Evolutionary conservation across 1,140 invertebrate species (phyloP).

Genomic region (Drosophila baimaii): DNA sequence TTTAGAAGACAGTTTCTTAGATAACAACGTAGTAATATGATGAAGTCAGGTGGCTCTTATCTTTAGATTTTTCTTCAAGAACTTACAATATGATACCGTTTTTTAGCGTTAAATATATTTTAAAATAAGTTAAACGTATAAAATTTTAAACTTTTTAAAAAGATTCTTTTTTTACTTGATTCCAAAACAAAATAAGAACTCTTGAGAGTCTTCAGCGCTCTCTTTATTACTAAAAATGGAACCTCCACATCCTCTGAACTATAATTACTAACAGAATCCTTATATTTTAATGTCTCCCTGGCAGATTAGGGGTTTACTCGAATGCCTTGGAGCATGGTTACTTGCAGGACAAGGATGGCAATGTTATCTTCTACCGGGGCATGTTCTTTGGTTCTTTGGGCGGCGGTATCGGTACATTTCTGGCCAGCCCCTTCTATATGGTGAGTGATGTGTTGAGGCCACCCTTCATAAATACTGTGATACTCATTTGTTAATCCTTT

Average conservation of each 20-base stretch:
- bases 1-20: background rate
- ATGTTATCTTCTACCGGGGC: constrained; percentile 1
- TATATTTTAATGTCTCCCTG: background rate
- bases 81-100: background rate
- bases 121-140: too few relatives aligned
- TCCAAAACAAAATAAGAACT: too few relatives aligned
- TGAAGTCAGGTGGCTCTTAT: background rate
- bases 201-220: too few relatives aligned
- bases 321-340: constrained; percentile 23
- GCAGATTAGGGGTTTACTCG: constrained; percentile 16
- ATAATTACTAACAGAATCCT: too few relatives aligned
- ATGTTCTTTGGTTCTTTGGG: constrained; percentile 24
- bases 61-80: background rate
- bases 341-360: constrained; percentile 4
- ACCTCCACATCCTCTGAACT: too few relatives aligned
- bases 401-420: background rate
- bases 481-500: background rate
- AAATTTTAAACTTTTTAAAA: too few relatives aligned
- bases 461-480: background rate
- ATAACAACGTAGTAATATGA: background rate
- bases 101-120: background rate
- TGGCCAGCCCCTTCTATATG: constrained; percentile 29
- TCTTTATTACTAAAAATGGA: too few relatives aligned
- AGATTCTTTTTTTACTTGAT: too few relatives aligned
- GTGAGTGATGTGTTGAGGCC: background rate